phyloP scores from a whole-genome alignment of 2,113 vertebrate genomes.

The Prolemur simus region DNA sequence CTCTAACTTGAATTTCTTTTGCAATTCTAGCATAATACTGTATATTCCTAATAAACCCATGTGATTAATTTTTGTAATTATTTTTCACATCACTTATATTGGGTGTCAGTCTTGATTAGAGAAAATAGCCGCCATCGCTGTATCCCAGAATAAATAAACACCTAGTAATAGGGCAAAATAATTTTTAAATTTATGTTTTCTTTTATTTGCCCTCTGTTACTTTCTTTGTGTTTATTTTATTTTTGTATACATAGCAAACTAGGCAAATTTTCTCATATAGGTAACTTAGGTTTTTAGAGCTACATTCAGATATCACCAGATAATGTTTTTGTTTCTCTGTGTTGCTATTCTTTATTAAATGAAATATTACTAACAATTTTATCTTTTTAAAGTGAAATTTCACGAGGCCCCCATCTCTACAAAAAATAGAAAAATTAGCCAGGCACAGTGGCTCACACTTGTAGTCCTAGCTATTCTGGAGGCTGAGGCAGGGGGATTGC shows the following conservation, averaged over 20 bases:
- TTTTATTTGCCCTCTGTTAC: not conserved
- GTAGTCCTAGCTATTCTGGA: too few relatives aligned
- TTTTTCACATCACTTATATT: not conserved
- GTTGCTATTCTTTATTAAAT: not conserved
- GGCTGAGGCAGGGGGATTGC: too few relatives aligned
- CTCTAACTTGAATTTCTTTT: not conserved
- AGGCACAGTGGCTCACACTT: too few relatives aligned
- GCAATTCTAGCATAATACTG: not conserved
- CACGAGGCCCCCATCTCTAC: too few relatives aligned
- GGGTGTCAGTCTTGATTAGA: not conserved
- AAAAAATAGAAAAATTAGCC: too few relatives aligned
- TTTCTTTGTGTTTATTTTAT: not conserved
- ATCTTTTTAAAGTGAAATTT: not conserved
- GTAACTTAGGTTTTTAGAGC: too few relatives aligned
- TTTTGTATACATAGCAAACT: not conserved
- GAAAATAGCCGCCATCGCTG: not conserved
- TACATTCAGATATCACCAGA: not conserved
- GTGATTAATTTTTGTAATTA: not conserved
- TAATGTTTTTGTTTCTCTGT: not conserved
- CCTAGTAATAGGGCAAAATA: not conserved
- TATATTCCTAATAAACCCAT: not conserved
- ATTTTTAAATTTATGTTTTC: not conserved
- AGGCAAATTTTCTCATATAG: not conserved
- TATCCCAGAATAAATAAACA: not conserved
- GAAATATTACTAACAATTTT: not conserved